These are phyloP conservation scores for Drosophila neonasuta DNA, from an alignment of 2,888 invertebrate species.

Conservation along the genomic window DNA sequence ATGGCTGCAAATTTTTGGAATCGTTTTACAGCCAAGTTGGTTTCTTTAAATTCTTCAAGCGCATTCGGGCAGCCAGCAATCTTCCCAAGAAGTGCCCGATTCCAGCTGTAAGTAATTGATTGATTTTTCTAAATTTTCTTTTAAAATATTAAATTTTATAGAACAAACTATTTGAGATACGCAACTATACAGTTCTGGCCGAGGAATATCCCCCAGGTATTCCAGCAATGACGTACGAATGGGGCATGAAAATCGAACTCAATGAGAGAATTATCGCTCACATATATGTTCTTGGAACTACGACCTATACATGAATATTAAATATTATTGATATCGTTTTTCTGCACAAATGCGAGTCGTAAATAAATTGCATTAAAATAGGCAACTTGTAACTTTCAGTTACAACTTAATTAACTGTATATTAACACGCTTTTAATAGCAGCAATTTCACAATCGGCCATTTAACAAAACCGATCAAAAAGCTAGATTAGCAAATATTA, in stretches of 20 bases:
- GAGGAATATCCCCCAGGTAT: background rate
- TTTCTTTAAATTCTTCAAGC: conserved; percentile 31
- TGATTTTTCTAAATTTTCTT: too few relatives aligned
- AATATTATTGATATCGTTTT: too few relatives aligned
- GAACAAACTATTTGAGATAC: background rate
- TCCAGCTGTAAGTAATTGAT: conserved; percentile 15
- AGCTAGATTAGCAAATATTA: background rate
- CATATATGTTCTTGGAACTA: background rate
- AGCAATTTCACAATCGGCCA: too few relatives aligned
- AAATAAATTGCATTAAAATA: too few relatives aligned
- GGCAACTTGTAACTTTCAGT: too few relatives aligned
- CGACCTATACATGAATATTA: background rate
- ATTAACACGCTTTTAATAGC: too few relatives aligned
- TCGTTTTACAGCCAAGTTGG: conserved; percentile 7
- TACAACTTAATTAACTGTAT: too few relatives aligned
- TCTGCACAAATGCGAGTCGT: too few relatives aligned
- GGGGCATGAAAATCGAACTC: background rate
- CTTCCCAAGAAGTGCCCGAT: conserved; percentile 58
- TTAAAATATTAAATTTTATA: background rate
- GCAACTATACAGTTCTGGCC: background rate
- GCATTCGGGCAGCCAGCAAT: conserved; percentile 38
- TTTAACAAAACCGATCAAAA: too few relatives aligned
- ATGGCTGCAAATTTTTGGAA: conserved; percentile 58
- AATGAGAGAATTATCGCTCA: background rate
- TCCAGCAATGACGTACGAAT: background rate